Evolutionary conservation across 2,113 vertebrate species (phyloP).

Genomic region (Cygnus buccinator): DNA sequence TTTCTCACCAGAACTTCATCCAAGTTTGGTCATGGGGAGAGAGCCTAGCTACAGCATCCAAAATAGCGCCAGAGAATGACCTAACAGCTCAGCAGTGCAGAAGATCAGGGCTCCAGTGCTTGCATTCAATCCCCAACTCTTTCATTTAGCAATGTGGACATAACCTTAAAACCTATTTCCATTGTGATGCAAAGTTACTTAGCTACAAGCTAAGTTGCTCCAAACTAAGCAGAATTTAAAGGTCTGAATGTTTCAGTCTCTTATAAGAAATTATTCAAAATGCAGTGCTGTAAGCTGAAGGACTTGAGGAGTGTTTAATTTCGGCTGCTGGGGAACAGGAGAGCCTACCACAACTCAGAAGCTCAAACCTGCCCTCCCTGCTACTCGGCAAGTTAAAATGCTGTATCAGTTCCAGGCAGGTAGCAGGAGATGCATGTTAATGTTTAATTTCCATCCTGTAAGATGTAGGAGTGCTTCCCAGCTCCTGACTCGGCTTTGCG

Average conservation of each 20-base stretch:
- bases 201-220: not conserved
- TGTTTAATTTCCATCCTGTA: not conserved
- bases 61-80: not conserved
- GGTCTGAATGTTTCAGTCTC: not conserved
- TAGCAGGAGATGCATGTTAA: not conserved
- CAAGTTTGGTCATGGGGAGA: not conserved
- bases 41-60: not conserved
- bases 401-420: not conserved
- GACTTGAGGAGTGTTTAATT: not conserved
- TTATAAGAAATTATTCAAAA: not conserved
- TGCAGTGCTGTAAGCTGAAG: not conserved
- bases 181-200: not conserved
- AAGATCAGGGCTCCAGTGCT: fast-evolving
- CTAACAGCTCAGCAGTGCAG: not conserved
- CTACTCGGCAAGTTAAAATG: not conserved
- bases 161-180: not conserved
- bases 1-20: not conserved
- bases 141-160: not conserved
- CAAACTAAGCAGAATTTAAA: not conserved
- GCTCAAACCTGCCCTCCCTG: not conserved
- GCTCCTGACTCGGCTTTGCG: fast-evolving
- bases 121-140: fast-evolving
- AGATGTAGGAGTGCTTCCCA: not conserved
- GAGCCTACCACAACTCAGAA: not conserved
- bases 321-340: fast-evolving